Evolutionary conservation across 1,140 invertebrate species (phyloP), one percentile per base, ranked within the genome.

Genomic region (Microplitis demolitor): DNA sequence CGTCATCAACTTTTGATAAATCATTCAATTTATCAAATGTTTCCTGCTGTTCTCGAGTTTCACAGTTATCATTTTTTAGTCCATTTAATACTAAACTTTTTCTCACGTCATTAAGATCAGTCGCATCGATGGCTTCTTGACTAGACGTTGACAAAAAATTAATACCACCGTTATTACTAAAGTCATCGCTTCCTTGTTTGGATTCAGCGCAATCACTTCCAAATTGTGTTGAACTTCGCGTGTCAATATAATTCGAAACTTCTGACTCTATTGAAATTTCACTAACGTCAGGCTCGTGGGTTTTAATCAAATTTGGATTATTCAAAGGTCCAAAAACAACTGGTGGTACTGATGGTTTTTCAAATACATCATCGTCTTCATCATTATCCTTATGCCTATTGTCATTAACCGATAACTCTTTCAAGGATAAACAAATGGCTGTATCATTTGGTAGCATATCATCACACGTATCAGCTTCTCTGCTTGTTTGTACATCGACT

Each of bases 161-260:
- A 37, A 72, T 51, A 13, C 71, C 63, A 50, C 4, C 39, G 11
- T 33, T 72, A 34, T 24, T 72, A 13, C 11, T 54, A 31, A 37
- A 13, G 53, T 61, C 39, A 5, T 11, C 39, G 6, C 39, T 45
- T 3, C 6, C 16, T 62, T 33, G 13, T 13, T 71, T 71, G 8
- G 70, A 72, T 13, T 73, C 69, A 56, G 70, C 73, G 13, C 66
- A 76, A 11, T 73, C 75, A 35, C 69, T 66, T 13, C 69, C 72
- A 39, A 74, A 72, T 54, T 73, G 69, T 13, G 75, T 76, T 33
- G 69, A 74, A 24, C 71, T 72, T 2, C 61, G n/a, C 0, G 64
- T 72, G 31, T 76, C 72, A 3, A 68, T 53, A 31, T 62, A 63
- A 1, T 24, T 54, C 4, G 72, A 71, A 3, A 50, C n/a, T 60